phyloP scores from a whole-genome alignment of 2,888 invertebrate species.

The Melinopterus prodromus region DNA sequence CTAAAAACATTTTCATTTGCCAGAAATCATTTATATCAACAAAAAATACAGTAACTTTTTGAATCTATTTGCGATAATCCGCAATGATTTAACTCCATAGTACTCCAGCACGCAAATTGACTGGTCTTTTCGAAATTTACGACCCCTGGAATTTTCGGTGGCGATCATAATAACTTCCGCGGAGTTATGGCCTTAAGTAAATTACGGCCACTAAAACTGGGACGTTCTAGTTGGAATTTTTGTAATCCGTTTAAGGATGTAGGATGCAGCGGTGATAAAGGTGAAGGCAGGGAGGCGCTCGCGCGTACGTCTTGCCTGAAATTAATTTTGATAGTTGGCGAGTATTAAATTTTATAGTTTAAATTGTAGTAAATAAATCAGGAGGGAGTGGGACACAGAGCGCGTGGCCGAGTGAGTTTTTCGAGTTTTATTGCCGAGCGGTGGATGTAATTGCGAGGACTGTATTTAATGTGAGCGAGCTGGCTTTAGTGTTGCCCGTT shows the following conservation, averaged over 20 bases:
- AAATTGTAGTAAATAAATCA: constrained; percentile 37
- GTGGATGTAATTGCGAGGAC: constrained; percentile 53
- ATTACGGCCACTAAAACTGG: neutral
- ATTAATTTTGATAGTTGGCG: constrained; percentile 23
- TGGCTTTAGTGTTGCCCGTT: constrained; percentile 42
- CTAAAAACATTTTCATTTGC: too few relatives aligned
- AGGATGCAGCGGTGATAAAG: neutral
- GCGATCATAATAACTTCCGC: neutral
- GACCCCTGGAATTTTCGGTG: neutral
- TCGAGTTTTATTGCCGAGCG: constrained; percentile 51
- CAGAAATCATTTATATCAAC: neutral
- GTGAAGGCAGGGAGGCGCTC: neutral
- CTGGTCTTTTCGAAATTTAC: neutral
- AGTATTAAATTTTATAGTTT: constrained; percentile 31
- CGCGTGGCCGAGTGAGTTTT: constrained; percentile 25
- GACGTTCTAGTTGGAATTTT: neutral
- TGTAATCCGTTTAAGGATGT: neutral
- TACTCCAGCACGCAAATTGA: neutral
- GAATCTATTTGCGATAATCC: neutral
- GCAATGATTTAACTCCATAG: neutral
- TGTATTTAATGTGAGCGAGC: constrained; percentile 53
- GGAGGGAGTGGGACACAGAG: neutral
- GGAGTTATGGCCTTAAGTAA: neutral
- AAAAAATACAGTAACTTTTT: neutral
- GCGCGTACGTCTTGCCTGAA: neutral